Conservation (phyloP, 2,888 invertebrate genomes). For the Toxonevra muliebris region DNA sequence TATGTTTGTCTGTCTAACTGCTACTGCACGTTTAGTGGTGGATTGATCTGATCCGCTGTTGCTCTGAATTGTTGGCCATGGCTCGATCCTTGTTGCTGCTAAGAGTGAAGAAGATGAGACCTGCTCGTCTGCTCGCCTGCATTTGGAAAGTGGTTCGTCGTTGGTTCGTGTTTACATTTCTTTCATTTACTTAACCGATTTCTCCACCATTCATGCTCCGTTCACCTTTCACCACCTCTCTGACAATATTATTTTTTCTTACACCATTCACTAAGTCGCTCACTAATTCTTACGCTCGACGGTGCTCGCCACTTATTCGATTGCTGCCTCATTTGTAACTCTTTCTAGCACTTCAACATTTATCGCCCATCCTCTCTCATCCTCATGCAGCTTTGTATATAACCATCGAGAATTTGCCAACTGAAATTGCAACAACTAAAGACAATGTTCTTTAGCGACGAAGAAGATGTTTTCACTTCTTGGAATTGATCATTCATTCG, state of each 20-base stretch:
- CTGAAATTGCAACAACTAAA: conserved; percentile 10
- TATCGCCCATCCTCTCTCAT: neutral
- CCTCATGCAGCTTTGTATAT: conserved; percentile 3
- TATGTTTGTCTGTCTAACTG: conserved; percentile 29
- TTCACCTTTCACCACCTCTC: neutral
- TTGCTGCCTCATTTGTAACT: neutral
- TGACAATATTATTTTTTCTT: no score
- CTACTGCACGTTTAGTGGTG: conserved; percentile 17
- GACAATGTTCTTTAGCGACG: neutral
- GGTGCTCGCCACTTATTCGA: no score
- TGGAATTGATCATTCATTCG: conserved; percentile 58
- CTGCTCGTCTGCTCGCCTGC: conserved; percentile 49
- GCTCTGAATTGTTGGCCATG: neutral
- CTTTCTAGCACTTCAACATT: neutral
- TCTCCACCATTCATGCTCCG: conserved; percentile 25
- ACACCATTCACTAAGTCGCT: no score
- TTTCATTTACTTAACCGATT: conserved; percentile 47
- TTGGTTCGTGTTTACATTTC: conserved; percentile 52
- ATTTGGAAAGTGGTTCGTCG: conserved; percentile 59
- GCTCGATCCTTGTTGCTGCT: conserved; percentile 5
- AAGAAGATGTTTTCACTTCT: conserved; percentile 51
- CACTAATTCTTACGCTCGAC: no score
- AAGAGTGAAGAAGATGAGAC: conserved; percentile 1
- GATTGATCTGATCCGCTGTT: conserved; percentile 10
- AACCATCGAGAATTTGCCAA: neutral